Percentiles rank a stretch among this genome's conserved stretches.
Evolutionary conservation across 2,113 vertebrate genomes (phyloP).

Genomic region (Alectura lathami): DNA sequence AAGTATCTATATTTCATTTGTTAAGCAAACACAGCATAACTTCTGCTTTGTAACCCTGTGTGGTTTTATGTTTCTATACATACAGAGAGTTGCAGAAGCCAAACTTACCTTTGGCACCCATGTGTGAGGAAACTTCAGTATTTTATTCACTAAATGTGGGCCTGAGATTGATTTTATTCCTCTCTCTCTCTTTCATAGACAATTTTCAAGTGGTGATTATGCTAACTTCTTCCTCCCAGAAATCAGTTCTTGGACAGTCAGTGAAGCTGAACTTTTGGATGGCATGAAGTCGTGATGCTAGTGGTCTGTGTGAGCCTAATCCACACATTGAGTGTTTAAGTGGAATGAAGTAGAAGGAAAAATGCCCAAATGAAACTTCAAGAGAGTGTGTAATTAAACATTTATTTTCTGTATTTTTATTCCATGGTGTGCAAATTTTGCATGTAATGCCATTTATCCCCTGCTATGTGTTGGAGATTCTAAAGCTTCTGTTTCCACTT

Average conservation of each 20-base stretch:
- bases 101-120: background rate
- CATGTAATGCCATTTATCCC: background rate
- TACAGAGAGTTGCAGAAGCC: background rate
- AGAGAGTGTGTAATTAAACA: background rate
- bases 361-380: background rate
- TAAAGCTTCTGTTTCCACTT: background rate
- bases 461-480: background rate
- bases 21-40: conserved; percentile 21
- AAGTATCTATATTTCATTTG: conserved; percentile 57
- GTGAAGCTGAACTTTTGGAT: background rate
- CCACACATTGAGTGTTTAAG: background rate
- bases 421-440: background rate
- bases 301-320: background rate
- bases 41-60: conserved; percentile 1
- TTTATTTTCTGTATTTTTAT: background rate
- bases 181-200: background rate
- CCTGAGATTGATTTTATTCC: background rate
- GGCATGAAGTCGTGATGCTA: background rate
- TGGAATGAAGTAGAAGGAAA: background rate
- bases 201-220: background rate
- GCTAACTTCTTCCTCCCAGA: background rate
- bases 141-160: background rate
- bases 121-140: background rate
- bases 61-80: conserved; percentile 44
- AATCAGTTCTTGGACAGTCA: background rate